Percentiles rank a stretch among this genome's conserved stretches.
Evolutionary conservation across 2,797 vertebrate species (phyloP).

Genomic region (Rhyacichthys aspro): DNA sequence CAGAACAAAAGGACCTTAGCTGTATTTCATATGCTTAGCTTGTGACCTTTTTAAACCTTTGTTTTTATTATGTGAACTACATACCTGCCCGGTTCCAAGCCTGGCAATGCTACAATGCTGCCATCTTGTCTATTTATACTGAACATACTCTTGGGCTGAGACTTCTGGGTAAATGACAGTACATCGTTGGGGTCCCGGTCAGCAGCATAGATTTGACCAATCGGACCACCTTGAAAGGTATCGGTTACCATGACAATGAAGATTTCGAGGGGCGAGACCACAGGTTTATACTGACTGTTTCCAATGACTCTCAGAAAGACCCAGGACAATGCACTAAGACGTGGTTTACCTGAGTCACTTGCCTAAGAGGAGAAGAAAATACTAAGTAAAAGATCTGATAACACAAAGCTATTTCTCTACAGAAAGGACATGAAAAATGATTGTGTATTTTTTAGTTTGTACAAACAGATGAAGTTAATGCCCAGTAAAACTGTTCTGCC

Average conservation of each 20-base stretch:
- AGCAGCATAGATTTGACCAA: constrained; percentile 92
- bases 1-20: background rate
- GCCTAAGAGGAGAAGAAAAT: constrained; percentile 74
- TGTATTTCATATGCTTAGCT: background rate
- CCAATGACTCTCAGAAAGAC: constrained; percentile 91
- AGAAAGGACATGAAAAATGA: no score
- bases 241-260: constrained; percentile 93
- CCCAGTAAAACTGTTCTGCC: constrained; percentile 2
- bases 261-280: constrained; percentile 91
- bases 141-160: constrained; percentile 86
- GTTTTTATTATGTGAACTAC: constrained; percentile 73
- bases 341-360: constrained; percentile 90
- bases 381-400: background rate
- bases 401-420: background rate
- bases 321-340: constrained; percentile 85
- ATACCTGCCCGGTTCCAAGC: constrained; percentile 93
- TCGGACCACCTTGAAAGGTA: constrained; percentile 91
- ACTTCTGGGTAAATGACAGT: constrained; percentile 88
- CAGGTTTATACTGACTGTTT: constrained; percentile 92
- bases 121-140: constrained; percentile 91
- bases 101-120: constrained; percentile 89
- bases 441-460: background rate
- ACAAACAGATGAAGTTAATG: background rate
- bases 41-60: constrained; percentile 29
- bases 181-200: constrained; percentile 92